A percentile compares a stretch with the other conserved stretches of the same genome.
These are phyloP conservation scores for Megalops atlanticus DNA, from an alignment of 2,113 vertebrate species.

Conservation along the genomic window DNA sequence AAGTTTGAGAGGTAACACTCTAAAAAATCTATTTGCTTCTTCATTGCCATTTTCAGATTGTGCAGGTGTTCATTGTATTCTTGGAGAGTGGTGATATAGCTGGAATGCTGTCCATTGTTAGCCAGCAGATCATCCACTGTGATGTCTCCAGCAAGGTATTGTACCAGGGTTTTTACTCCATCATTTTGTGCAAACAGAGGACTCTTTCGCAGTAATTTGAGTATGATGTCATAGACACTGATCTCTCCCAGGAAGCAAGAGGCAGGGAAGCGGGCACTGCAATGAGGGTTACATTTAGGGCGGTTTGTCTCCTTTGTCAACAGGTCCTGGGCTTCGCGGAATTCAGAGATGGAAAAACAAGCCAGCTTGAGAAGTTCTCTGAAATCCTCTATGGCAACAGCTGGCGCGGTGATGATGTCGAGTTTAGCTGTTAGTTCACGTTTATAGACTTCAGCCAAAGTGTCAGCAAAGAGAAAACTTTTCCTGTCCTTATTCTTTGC, in stretches of 20 bases:
- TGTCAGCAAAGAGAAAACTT: neutral
- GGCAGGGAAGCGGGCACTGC: neutral
- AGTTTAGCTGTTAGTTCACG: neutral
- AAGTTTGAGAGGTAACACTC: neutral
- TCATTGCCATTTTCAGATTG: neutral
- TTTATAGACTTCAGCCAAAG: neutral
- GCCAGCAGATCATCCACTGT: neutral
- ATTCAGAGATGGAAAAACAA: neutral
- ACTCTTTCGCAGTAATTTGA: neutral
- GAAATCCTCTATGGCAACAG: neutral
- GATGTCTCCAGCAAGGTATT: neutral
- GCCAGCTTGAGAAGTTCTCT: neutral
- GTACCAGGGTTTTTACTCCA: neutral
- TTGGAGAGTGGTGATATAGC: neutral
- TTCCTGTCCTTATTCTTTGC: neutral
- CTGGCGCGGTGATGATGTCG: neutral
- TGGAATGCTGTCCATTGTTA: neutral
- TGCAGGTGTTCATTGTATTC: neutral
- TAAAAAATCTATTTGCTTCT: slow-evolving; percentile 1
- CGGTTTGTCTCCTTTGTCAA: neutral
- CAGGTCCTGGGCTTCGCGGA: neutral
- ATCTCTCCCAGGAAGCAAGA: neutral
- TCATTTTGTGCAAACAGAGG: neutral
- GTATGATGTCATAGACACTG: neutral
- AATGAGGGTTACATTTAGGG: neutral